Conservation (phyloP, 1,140 invertebrate genomes). For the Ceratina calcarata region DNA sequence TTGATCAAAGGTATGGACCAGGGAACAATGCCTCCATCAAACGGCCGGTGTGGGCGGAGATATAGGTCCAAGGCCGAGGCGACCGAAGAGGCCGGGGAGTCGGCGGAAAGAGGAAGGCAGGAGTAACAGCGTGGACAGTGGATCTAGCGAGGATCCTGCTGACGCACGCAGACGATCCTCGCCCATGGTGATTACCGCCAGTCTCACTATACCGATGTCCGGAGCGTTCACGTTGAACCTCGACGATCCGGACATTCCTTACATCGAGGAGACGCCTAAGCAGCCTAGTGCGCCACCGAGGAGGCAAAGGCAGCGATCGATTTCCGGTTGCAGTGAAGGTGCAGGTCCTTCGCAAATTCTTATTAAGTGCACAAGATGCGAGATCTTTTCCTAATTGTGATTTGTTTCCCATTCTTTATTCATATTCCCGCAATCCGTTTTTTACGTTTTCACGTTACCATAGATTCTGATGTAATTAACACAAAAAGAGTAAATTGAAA, state of each 20-base stretch:
- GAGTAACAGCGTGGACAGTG: constrained; percentile 81
- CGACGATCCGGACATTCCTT: constrained; percentile 87
- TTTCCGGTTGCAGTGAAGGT: constrained; percentile 77
- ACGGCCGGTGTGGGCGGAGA: constrained; percentile 84
- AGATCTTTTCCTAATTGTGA: not conserved
- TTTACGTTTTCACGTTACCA: not conserved
- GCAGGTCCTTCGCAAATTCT: not conserved
- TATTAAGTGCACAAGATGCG: not conserved
- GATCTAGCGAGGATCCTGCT: constrained; percentile 77
- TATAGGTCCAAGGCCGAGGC: constrained; percentile 73
- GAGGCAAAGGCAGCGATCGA: constrained; percentile 76
- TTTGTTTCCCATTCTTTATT: not conserved
- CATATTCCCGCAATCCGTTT: not conserved
- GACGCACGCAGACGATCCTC: constrained; percentile 79
- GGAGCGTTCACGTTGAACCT: constrained; percentile 80
- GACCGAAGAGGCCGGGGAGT: constrained; percentile 74
- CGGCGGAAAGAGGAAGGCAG: constrained; percentile 79
- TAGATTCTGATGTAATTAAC: not conserved
- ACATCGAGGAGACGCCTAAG: constrained; percentile 83
- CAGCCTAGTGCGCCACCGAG: constrained; percentile 73
- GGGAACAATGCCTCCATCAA: constrained; percentile 87
- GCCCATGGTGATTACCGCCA: constrained; percentile 88
- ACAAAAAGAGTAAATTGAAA: not conserved
- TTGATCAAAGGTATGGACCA: constrained; percentile 81
- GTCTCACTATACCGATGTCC: constrained; percentile 87